Conservation (phyloP, 2,888 invertebrate genomes). For the Dyspetes luteomarginatus region DNA sequence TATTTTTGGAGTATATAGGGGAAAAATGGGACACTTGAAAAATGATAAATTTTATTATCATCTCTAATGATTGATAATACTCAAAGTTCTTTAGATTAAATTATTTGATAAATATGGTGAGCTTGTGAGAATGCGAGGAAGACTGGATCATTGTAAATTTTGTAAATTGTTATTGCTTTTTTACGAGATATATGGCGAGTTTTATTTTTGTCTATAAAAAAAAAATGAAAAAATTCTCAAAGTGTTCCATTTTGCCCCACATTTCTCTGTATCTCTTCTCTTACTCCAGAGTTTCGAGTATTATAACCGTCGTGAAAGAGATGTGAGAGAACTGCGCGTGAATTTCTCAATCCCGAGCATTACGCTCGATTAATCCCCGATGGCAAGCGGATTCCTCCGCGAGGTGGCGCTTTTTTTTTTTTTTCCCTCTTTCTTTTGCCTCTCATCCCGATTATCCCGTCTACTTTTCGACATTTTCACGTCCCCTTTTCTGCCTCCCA, state of each 20-base stretch:
- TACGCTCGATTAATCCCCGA: conserved; percentile 64
- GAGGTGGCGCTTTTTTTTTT: conserved; percentile 19
- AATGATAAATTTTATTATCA: neutral
- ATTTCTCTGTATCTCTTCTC: neutral
- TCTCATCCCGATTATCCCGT: conserved; percentile 52
- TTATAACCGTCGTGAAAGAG: neutral
- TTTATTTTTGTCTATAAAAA: too few species aligned
- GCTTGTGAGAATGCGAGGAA: too few species aligned
- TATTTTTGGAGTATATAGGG: conserved; percentile 36
- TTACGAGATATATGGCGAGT: too few species aligned
- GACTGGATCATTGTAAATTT: too few species aligned
- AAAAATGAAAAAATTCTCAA: neutral
- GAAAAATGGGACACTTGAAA: neutral
- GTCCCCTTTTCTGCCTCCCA: conserved; percentile 18
- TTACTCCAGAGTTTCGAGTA: neutral
- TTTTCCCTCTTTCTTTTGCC: conserved; percentile 28
- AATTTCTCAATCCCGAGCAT: conserved; percentile 52
- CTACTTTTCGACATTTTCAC: conserved; percentile 49
- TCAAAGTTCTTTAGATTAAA: too few species aligned
- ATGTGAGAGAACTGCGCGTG: conserved; percentile 19
- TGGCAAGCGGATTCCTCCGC: conserved; percentile 45
- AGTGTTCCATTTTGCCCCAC: conserved; percentile 16
- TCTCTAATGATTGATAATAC: neutral
- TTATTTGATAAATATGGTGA: too few species aligned
- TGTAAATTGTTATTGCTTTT: too few species aligned